Evolutionary conservation across 1,140 invertebrate species (phyloP).

Genomic region (Aphaenogaster rudis): DNA sequence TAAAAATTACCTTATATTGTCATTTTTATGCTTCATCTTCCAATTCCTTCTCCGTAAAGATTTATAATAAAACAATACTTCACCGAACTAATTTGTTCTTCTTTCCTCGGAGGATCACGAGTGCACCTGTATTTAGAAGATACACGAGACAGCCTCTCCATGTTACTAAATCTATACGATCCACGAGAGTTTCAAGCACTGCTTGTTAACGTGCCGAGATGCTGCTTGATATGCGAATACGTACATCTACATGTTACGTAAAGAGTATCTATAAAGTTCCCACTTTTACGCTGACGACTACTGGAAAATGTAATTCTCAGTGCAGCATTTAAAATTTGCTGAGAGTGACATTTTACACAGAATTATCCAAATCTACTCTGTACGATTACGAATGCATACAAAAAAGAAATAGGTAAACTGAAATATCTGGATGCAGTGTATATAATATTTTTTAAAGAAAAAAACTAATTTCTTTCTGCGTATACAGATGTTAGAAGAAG

Average conservation of each 20-base stretch:
- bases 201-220: slow-evolving; percentile 35
- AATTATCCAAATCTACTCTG: neutral
- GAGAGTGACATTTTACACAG: neutral
- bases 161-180: slow-evolving; percentile 40
- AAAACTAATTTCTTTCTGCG: neutral
- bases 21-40: neutral
- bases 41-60: neutral
- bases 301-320: slow-evolving; percentile 5
- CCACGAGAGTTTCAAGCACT: slow-evolving; percentile 45
- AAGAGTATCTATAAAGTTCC: neutral
- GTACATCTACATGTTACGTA: neutral
- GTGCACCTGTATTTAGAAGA: slow-evolving; percentile 5
- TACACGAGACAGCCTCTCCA: slow-evolving; percentile 1
- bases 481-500: too few species aligned
- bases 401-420: neutral
- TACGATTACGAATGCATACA: neutral
- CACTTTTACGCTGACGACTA: slow-evolving; percentile 10
- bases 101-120: neutral
- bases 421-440: neutral
- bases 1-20: neutral
- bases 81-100: neutral
- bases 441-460: neutral
- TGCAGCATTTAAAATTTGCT: neutral
- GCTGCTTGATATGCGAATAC: slow-evolving; percentile 27
- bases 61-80: slow-evolving; percentile 13